Percentiles rank a stretch among this genome's conserved stretches.
Evolutionary conservation across 1,140 invertebrate genomes (phyloP).

Genomic region (Arctopsyche grandis): DNA sequence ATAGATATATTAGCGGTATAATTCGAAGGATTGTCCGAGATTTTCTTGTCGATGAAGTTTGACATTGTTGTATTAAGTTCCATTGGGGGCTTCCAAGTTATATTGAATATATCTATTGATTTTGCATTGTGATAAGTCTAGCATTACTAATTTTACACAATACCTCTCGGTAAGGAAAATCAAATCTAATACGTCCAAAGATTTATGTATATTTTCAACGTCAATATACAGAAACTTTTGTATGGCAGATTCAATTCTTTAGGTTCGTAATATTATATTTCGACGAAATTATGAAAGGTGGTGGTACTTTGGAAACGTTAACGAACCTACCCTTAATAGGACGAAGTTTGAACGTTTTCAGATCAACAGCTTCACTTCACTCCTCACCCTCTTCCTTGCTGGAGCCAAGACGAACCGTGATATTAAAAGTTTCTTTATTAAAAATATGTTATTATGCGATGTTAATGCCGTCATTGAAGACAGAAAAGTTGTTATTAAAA

Average conservation of each 20-base stretch:
- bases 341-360: not conserved
- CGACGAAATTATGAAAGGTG: not conserved
- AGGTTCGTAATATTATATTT: not conserved
- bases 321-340: not conserved
- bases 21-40: not conserved
- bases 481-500: slow-evolving; percentile 11
- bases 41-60: slow-evolving; percentile 2
- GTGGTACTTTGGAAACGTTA: not conserved
- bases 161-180: not conserved
- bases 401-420: not conserved
- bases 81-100: not conserved
- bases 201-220: not conserved
- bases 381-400: not conserved
- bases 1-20: too few relatives aligned
- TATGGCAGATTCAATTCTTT: not conserved
- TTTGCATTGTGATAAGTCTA: not conserved
- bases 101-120: not conserved
- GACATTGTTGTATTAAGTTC: not conserved
- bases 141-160: not conserved
- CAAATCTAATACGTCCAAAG: not conserved
- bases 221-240: too few relatives aligned
- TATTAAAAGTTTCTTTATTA: slow-evolving; percentile 28
- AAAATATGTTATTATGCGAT: slow-evolving; percentile 27
- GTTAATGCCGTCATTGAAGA: not conserved
- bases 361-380: not conserved